Conservation (phyloP, 2,113 vertebrate species). For the Rhinoderma darwinii region DNA sequence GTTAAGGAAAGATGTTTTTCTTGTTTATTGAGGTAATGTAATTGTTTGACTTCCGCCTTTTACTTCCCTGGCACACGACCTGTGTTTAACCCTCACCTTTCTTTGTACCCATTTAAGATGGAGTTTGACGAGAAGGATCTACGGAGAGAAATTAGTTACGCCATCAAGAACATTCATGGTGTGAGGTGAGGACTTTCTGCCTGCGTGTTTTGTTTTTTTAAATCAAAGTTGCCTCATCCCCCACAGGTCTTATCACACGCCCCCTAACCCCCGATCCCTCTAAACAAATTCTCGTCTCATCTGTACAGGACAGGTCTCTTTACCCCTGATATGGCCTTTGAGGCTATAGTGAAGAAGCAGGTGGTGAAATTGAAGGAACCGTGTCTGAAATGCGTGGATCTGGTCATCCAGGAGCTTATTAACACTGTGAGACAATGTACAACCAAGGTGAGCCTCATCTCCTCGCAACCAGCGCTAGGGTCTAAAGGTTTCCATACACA, state of each 20-base stretch:
- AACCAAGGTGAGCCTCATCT: constrained; percentile 84
- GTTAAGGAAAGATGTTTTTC: no score
- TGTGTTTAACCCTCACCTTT: neutral
- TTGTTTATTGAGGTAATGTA: no score
- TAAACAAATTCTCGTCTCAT: constrained; percentile 57
- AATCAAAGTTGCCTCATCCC: neutral
- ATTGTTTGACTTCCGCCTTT: no score
- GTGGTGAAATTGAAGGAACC: constrained; percentile 97
- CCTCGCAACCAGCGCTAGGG: no score
- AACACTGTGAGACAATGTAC: constrained; percentile 92
- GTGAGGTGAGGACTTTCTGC: constrained; percentile 81
- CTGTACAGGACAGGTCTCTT: constrained; percentile 92
- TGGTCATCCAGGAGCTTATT: constrained; percentile 93
- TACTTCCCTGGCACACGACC: no score
- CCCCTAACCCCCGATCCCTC: neutral
- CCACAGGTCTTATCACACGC: no score
- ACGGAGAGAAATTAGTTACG: constrained; percentile 93
- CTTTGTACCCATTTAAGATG: constrained; percentile 76
- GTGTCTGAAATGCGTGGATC: constrained; percentile 94
- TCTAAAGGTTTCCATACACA: no score
- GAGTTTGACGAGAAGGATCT: constrained; percentile 97
- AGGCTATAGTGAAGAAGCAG: constrained; percentile 98
- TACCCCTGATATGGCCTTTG: constrained; percentile 96
- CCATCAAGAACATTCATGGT: constrained; percentile 97
- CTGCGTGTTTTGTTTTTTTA: no score